Percentiles rank a stretch among this genome's conserved stretches.
phyloP scores from a whole-genome alignment of 2,797 vertebrate genomes.

The Rhinoraja longicauda region DNA sequence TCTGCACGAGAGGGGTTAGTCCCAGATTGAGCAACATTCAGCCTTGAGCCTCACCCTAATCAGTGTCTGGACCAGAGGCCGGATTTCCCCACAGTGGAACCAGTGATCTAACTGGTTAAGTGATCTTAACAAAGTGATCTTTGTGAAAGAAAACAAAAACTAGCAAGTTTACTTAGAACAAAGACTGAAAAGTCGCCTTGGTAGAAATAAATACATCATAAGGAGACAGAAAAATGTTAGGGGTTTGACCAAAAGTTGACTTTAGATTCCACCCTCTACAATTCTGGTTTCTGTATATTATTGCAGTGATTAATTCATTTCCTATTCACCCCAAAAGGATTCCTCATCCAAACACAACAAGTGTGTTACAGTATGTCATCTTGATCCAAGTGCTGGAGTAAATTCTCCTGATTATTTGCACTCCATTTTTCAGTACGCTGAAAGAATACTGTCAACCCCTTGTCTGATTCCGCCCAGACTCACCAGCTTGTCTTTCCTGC shows the following conservation, averaged over 20 bases:
- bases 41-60: neutral
- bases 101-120: neutral
- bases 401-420: neutral
- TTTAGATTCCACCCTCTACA: neutral
- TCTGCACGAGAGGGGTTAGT: neutral
- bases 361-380: neutral
- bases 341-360: conserved; percentile 16
- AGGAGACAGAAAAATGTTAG: neutral
- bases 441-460: neutral
- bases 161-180: neutral
- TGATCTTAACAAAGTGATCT: no score
- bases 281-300: conserved; percentile 6
- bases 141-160: neutral
- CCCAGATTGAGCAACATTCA: neutral
- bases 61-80: neutral
- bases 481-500: neutral
- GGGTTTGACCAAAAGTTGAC: neutral
- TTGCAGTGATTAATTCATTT: neutral
- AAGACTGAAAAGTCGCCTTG: neutral
- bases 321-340: neutral
- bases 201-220: neutral
- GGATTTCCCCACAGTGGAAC: neutral
- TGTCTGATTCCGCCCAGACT: neutral
- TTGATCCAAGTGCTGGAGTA: neutral
- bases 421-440: neutral